Evolutionary conservation across 2,888 invertebrate genomes (phyloP), one percentile per base, ranked within the genome.

Genomic region (Plemyria rubiginata): DNA sequence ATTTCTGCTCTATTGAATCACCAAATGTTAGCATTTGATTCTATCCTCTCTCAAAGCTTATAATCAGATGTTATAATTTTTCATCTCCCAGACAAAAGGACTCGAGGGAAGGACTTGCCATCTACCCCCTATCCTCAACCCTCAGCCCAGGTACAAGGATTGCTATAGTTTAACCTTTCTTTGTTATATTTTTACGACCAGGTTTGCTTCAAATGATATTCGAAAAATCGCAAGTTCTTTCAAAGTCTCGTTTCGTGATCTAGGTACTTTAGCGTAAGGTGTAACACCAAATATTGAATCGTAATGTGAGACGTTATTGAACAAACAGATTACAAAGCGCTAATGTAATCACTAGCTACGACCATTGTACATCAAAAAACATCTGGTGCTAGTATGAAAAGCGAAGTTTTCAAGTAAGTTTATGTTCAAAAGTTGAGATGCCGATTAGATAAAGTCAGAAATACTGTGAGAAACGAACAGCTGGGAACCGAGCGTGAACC

Each of bases 341-440:
- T 59, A 59, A 62, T 61, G 60, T 61, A 71, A 67, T 67, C 68
- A 58, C 49, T 66, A 65, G 63, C 66, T 58, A 55, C 60, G 64
- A 68, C 70, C 67, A 62, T 66, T 63, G 60, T 69, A 53, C 32
- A 1, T 8, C 32, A 5, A 64, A 74, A 73, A 80, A 79, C 82
- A 82, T 82, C 81, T 81, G 82, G 65, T 51, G 56, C 63, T 70
- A 71, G 70, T 72, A 75, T 74, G 71, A 68, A 72, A 65, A 54
- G 55, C 60, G 58, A 60, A 62, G 64, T 69, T 74, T 72, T 16
- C 5, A 62, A 64, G 60, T 56, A 63, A 49, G 54, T 51, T 60
- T 64, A 57, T 65, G 32, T 55, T 70, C 59, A 51, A 41, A 46
- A 62, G 53, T 60, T 55, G 36, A 56, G n/a, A 46, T 55, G 54